A percentile compares a stretch with the other conserved stretches of the same genome.
Evolutionary conservation across 2,113 vertebrate genomes (phyloP).

Genomic region (Heterotis niloticus): DNA sequence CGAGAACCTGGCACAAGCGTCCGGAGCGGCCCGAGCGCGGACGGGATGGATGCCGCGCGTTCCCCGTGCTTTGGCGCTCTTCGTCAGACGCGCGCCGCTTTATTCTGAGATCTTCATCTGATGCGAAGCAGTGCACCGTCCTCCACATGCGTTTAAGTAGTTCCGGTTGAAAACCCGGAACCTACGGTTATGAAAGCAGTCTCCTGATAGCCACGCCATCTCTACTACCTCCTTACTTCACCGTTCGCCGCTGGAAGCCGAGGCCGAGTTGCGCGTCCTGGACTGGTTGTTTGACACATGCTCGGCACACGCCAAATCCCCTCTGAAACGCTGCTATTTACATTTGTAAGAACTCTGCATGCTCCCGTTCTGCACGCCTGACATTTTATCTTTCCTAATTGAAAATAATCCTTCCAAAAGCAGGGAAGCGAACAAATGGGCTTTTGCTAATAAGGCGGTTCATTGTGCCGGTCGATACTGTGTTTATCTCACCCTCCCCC

Average conservation of each 20-base stretch:
- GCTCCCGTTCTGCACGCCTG: not conserved
- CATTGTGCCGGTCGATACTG: not conserved
- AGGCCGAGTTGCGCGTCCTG: too few species aligned
- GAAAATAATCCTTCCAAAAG: conserved; percentile 26
- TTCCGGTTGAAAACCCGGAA: not conserved
- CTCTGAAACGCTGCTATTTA: not conserved
- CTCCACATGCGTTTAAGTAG: too few species aligned
- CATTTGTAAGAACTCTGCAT: conserved; percentile 2
- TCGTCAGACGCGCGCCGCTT: too few species aligned
- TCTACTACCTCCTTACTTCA: not conserved
- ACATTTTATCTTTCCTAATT: conserved; percentile 19
- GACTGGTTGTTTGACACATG: not conserved
- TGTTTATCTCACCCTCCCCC: not conserved
- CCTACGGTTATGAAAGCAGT: not conserved
- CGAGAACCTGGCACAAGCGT: not conserved
- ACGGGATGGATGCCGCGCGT: too few species aligned
- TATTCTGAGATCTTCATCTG: too few species aligned
- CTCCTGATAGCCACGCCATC: not conserved
- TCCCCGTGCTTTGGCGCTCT: too few species aligned
- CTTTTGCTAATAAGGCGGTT: not conserved
- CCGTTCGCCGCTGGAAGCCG: too few species aligned
- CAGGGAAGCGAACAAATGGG: not conserved
- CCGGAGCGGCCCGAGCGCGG: too few species aligned
- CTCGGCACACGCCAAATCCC: conserved; percentile 1
- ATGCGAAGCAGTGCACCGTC: too few species aligned